Base-by-base conservation (phyloP, 2,888 invertebrate genomes). In the Danaus chrysippus region DNA sequence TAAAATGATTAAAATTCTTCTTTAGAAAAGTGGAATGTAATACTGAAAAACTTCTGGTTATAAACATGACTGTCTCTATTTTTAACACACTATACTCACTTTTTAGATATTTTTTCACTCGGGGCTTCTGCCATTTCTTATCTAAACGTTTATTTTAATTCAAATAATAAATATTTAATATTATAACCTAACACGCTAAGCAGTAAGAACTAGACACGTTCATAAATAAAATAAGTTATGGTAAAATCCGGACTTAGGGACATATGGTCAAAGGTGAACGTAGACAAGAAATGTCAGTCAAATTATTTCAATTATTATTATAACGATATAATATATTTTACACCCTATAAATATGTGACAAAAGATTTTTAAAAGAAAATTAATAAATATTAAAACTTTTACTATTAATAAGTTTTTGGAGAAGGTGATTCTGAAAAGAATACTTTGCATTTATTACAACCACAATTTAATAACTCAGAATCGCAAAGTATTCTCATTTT, bases 81-180 rank as follows among this genome's bases (percentile, higher is more conserved):
- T 62, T 62, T 71, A 44, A 70, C 74, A 77, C 72, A 75, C 70
- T 67, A 83, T 91, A 91, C 93, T 93, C 91, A 94, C 94, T 94
- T 94, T 89, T 94, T 94, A 11, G 94, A 94, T 67, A 94, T 74
- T 75, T 93, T 93, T 85, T 93, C 94, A 76, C 75, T 84, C 61
- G 82, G 72, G 71, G 79, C 79, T 75, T 94, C 94, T 76, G 92
- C 93, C 93, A 94, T 93, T 68, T 68, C 69, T 72, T 43, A 13
- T 60, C 13, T 59, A 65, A 49, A 61, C 12, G 12, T 23, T 46
- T 49, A 42, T 13, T 54, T 44, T 42, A 52, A 52, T 52, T 56
- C 58, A 53, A 34, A 44, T 23, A 54, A 19, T 13, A 58, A 61
- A 49, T 58, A 34, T 58, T 46, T 17, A 42, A 19, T 56, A 42